Evolutionary conservation across 2,888 invertebrate genomes (phyloP).

Genomic region (Rhamphomyia laevipes): DNA sequence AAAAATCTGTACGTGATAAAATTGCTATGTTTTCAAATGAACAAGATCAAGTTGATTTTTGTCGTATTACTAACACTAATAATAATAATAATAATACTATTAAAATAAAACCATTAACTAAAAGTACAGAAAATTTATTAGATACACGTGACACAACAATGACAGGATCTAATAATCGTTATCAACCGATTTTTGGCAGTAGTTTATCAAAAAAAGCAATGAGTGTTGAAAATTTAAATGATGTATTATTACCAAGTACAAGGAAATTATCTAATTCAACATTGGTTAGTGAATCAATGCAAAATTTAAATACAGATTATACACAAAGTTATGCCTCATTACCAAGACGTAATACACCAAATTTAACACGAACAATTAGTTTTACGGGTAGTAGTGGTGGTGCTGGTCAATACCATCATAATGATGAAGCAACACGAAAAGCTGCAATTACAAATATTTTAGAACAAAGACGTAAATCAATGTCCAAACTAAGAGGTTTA

Average conservation of each 20-base stretch:
- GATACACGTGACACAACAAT: constrained; percentile 17
- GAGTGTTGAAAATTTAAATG: constrained; percentile 43
- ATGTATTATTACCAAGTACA: constrained; percentile 24
- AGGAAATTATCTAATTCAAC: constrained; percentile 17
- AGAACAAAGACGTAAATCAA: constrained; percentile 69
- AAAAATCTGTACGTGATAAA: constrained; percentile 72
- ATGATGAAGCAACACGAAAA: constrained; percentile 41
- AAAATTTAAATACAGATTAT: constrained; percentile 27
- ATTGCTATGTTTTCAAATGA: constrained; percentile 73
- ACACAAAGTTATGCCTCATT: constrained; percentile 25
- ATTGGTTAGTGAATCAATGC: constrained; percentile 26
- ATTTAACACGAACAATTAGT: constrained; percentile 32
- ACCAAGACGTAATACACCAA: constrained; percentile 18
- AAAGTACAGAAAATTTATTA: constrained; percentile 35
- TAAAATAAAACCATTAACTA: constrained; percentile 29
- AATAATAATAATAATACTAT: constrained; percentile 1
- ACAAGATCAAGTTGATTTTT: constrained; percentile 27
- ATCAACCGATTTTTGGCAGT: constrained; percentile 16
- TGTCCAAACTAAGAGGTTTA: constrained; percentile 76
- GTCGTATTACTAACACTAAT: constrained; percentile 8
- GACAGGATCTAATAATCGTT: constrained; percentile 6
- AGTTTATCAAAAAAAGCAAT: constrained; percentile 43
- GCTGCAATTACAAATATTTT: constrained; percentile 61
- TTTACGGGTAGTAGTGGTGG: constrained; percentile 31
- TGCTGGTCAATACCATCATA: constrained; percentile 20